Evolutionary conservation across 2,113 vertebrate genomes (phyloP).

Genomic region (Dasyprocta punctata): DNA sequence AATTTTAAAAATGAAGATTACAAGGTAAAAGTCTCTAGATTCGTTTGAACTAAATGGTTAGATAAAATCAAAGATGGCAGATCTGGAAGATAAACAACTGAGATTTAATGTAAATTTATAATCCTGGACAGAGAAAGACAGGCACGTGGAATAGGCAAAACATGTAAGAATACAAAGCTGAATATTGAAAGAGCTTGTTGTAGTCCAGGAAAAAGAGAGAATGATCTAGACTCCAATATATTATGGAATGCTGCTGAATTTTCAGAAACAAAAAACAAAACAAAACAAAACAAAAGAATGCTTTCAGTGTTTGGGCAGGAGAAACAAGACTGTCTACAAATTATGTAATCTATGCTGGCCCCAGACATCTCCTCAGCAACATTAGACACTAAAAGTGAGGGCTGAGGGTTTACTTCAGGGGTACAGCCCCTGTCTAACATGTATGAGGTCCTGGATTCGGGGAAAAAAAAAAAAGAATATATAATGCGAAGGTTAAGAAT

Average conservation of each 20-base stretch:
- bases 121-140: too few relatives aligned
- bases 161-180: neutral
- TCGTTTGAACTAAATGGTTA: too few relatives aligned
- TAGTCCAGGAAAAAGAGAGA: neutral
- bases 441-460: neutral
- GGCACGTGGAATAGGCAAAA: too few relatives aligned
- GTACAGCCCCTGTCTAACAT: neutral
- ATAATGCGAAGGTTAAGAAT: neutral
- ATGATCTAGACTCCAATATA: neutral
- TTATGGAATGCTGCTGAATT: neutral
- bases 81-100: too few relatives aligned
- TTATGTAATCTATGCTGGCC: conserved; percentile 17
- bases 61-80: too few relatives aligned
- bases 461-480: neutral
- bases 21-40: neutral
- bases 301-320: neutral
- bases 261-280: too few relatives aligned
- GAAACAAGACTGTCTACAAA: neutral
- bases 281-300: neutral
- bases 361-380: neutral
- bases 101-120: too few relatives aligned
- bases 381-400: neutral
- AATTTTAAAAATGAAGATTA: neutral
- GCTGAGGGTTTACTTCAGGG: neutral
- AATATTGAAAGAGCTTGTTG: neutral